Conservation (phyloP, 2,888 invertebrate genomes). For the Mycalesis mineus region DNA sequence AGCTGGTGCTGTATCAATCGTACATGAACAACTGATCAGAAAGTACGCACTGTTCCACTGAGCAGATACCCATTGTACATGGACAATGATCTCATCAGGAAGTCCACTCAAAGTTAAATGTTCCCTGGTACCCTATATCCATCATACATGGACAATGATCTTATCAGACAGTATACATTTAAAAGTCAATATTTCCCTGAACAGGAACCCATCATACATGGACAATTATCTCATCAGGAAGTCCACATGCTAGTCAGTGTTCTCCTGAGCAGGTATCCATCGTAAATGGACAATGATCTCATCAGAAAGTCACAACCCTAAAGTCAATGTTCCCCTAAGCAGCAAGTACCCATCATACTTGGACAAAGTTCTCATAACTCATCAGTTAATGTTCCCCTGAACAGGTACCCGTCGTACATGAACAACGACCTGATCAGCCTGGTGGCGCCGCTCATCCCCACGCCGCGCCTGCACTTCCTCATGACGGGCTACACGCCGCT, state of each 20-base stretch:
- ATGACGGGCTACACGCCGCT: constrained; percentile 99
- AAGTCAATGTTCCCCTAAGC: constrained; percentile 10
- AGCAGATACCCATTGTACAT: too few relatives aligned
- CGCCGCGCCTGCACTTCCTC: constrained; percentile 97
- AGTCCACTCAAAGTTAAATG: neutral
- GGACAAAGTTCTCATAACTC: too few relatives aligned
- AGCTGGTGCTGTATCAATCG: too few relatives aligned
- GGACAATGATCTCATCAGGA: too few relatives aligned
- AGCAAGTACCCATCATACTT: constrained; percentile 48
- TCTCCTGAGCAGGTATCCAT: constrained; percentile 85
- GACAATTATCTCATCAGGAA: too few relatives aligned
- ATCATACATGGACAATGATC: neutral
- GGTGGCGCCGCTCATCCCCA: constrained; percentile 96
- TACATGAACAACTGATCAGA: too few relatives aligned
- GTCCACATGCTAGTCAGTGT: neutral
- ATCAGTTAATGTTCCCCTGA: neutral
- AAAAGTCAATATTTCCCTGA: neutral
- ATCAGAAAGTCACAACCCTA: too few relatives aligned
- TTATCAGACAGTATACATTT: too few relatives aligned
- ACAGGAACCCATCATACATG: neutral
- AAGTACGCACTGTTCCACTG: too few relatives aligned
- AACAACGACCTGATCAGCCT: constrained; percentile 97
- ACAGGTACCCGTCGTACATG: constrained; percentile 74
- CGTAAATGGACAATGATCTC: constrained; percentile 72
- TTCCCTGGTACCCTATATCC: neutral